Evolutionary conservation across 53 echinoderm and acorn worm genomes (phyloP), one percentile per base, ranked within the genome.

Genomic region (Temnopleurus reevesii): DNA sequence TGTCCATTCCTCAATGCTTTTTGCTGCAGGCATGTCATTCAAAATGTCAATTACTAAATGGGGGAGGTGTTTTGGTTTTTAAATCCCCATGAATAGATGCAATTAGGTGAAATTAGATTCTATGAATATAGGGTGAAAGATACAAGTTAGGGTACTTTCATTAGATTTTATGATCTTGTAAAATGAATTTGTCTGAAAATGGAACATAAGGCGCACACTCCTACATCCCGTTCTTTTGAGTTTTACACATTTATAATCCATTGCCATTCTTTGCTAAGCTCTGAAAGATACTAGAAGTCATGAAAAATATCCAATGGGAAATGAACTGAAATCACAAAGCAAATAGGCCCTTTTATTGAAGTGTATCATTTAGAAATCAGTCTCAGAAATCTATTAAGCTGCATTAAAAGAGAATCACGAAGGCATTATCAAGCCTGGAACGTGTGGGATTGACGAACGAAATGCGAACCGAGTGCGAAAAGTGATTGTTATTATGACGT

Each of bases 11-110:
- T 77, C 51, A 80, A 49, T 38, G 30, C 24, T 51, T 83, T 17
- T 23, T 28, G 51, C 19, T 0, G 1, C 38, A 33, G 4, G 5
- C 56, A 27, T 87, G 88, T 66, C 88, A 66, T 33, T 87, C 88
- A 87, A 46, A 21, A 49, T 45, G 47, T 45, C 88, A 87, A 71
- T 87, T 87, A 66, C 65, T 87, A 87, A 87, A 87, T 87, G 88
- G 53, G 54, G 88, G 88, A 46, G 88, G 88, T 87, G 88, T 87
- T 66, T 45, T 66, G 76, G 66, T 86, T 87, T 87, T 47, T 47
- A 66, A 87, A 87, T 47, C 65, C 38, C 85, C 85, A 60, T 85
- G 85, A 85, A 44, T 46, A 38, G 45, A 85, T 85, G 61, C 26
- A 60, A 60, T 85, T 85, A 85, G 47, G 24, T 36, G 17, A 85